Evolutionary conservation across 2,113 vertebrate genomes (phyloP), one percentile per base, ranked within the genome.

Genomic region (Megaptera novaeangliae): DNA sequence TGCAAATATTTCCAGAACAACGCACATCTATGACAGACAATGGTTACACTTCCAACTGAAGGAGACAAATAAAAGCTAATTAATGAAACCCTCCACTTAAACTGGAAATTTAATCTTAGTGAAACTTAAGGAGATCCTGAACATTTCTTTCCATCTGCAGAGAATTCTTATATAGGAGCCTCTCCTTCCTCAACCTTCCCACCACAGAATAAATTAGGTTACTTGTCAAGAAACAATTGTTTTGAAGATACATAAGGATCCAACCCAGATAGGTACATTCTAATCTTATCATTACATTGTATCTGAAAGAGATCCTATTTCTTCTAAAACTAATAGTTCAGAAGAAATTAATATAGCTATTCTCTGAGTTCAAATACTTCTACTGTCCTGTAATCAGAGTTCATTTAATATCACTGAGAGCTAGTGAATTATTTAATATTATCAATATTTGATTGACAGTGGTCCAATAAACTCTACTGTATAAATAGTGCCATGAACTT

Each of bases 81-180:
- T 78, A 80, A 90, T 71, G 80, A 94, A 94, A 95, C 52, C 88
- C 61, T 90, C 84, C 25, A 66, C 39, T 91, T 94, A 66, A 97
- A 84, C 7, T 95, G 66, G 93, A 96, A 97, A 95, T 72, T 92
- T 46, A 88, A 96, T 95, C 90, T 92, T 39, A 64, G 83, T 84
- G 68, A 86, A 92, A 97, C 78, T 36, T 46, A 46, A 97, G 46
- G n/a, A 34, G 25, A 68, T 66, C 29, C 41, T 97, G 49, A 80
- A 69, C 68, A 93, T 71, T 44, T 75, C 64, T 96, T 97, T 97
- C 94, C 81, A 92, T 52, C 39, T n/a, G 41, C 46, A 88, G 69
- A 90, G 90, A 94, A 94, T 84, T 90, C 92, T 44, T 59, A 12
- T 20, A 36, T 4, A 74, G 23, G 34, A 81, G 71, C 36, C 39